These are phyloP conservation scores for Tholera decimalis DNA, from an alignment of 2,888 invertebrate genomes.

Conservation along the genomic window DNA sequence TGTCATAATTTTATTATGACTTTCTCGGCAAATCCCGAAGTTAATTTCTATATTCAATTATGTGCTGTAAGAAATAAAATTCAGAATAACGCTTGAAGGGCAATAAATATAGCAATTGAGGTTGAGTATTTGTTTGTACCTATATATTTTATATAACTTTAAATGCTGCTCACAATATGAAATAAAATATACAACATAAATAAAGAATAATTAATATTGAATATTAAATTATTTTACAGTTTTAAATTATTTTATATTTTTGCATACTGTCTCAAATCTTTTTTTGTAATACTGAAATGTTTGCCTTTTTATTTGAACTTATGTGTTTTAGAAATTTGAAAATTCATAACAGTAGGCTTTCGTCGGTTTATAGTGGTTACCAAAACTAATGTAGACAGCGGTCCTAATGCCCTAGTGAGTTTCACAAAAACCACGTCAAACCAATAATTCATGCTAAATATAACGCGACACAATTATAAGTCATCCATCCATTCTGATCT, in stretches of 20 bases:
- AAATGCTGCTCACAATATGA: too few relatives aligned
- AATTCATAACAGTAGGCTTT: conserved; percentile 14
- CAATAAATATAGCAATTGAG: too few relatives aligned
- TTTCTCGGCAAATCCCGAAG: conserved; percentile 72
- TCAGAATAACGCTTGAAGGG: conserved; percentile 8
- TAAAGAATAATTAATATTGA: too few relatives aligned
- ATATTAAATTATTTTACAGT: too few relatives aligned
- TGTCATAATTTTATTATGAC: conserved; percentile 83
- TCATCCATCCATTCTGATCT: conserved; percentile 89
- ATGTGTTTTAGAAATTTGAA: neutral
- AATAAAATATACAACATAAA: too few relatives aligned
- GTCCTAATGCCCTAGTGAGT: conserved; percentile 47
- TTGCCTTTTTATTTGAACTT: too few relatives aligned
- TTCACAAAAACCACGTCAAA: conserved; percentile 85
- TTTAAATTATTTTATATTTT: too few relatives aligned
- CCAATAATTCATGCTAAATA: conserved; percentile 91
- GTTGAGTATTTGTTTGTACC: too few relatives aligned
- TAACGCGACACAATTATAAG: conserved; percentile 90
- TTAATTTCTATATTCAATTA: conserved; percentile 68
- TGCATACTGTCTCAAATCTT: too few relatives aligned
- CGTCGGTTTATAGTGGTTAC: conserved; percentile 28
- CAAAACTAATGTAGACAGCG: conserved; percentile 36
- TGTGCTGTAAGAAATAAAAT: conserved; percentile 40
- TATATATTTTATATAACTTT: too few relatives aligned
- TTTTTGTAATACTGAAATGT: too few relatives aligned